Percentiles rank a stretch among this genome's conserved stretches.
Conservation (phyloP, 2,113 vertebrate genomes). For the Microcebus ravelobensis region DNA sequence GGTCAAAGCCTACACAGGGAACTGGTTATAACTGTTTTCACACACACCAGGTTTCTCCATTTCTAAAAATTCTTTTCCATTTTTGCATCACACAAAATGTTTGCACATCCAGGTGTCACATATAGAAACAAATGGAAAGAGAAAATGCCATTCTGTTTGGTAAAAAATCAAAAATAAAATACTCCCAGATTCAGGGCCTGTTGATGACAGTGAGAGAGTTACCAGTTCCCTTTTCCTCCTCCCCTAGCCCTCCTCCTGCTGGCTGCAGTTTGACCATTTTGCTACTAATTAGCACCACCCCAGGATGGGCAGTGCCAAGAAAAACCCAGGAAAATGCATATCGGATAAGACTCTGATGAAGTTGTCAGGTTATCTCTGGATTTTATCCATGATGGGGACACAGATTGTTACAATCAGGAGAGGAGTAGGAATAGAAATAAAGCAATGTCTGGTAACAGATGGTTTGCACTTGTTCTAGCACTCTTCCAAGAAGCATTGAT, state of each 20-base stretch:
- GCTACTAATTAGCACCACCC: not conserved
- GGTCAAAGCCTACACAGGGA: conserved; percentile 66
- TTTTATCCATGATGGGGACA: not conserved
- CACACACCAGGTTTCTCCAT: not conserved
- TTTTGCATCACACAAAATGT: conserved; percentile 39
- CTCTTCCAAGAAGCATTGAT: not conserved
- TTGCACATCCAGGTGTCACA: conserved; percentile 51
- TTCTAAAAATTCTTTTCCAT: not conserved
- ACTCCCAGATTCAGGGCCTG: not conserved
- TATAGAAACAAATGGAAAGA: not conserved
- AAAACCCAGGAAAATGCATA: not conserved
- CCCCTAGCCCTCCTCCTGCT: not conserved
- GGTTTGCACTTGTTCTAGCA: not conserved
- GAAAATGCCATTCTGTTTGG: not conserved
- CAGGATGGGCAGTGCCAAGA: not conserved
- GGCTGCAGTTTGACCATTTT: not conserved
- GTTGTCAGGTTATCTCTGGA: not conserved
- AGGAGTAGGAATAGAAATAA: not conserved
- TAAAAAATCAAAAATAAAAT: conserved; percentile 4
- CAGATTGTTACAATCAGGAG: fast-evolving
- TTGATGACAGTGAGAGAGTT: not conserved
- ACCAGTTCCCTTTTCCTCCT: no score
- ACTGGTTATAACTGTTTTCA: not conserved
- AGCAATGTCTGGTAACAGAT: not conserved
- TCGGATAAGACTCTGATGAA: not conserved